Evolutionary conservation across 2,888 invertebrate genomes (phyloP).

Genomic region (Chrysomela aeneicollis): DNA sequence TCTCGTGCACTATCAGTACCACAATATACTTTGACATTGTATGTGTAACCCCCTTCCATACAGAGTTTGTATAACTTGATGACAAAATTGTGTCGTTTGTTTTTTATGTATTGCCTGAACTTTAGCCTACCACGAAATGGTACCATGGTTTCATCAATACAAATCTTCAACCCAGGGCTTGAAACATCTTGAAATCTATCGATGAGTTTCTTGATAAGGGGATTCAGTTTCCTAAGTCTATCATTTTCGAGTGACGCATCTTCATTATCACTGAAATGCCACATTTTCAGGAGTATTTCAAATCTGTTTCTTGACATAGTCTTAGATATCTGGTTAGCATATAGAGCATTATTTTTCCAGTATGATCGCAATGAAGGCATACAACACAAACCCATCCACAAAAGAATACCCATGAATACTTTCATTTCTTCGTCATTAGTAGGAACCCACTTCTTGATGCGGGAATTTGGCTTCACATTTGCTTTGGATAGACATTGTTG

Average conservation of each 20-base stretch:
- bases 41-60: slow-evolving; percentile 16
- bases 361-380: slow-evolving; percentile 21
- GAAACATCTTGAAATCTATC: slow-evolving; percentile 9
- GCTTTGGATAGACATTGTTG: neutral
- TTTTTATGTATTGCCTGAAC: slow-evolving; percentile 32
- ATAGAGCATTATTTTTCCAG: slow-evolving; percentile 20
- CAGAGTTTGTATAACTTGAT: slow-evolving; percentile 35
- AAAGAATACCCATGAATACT: slow-evolving; percentile 22
- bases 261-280: slow-evolving; percentile 28
- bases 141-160: slow-evolving; percentile 28
- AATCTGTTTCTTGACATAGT: slow-evolving; percentile 27
- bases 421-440: slow-evolving; percentile 14
- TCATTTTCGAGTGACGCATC: slow-evolving; percentile 8
- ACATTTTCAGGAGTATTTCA: slow-evolving; percentile 23
- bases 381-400: slow-evolving; percentile 30
- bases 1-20: neutral
- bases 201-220: neutral
- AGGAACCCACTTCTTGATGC: slow-evolving; percentile 7
- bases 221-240: slow-evolving; percentile 16
- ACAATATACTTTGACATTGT: neutral
- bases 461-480: neutral
- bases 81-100: slow-evolving; percentile 34
- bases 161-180: neutral
- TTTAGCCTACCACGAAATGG: slow-evolving; percentile 29
- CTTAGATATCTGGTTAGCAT: slow-evolving; percentile 12